Evolutionary conservation across 2,888 invertebrate species (phyloP).

Genomic region (Synanthedon tipuliformis): DNA sequence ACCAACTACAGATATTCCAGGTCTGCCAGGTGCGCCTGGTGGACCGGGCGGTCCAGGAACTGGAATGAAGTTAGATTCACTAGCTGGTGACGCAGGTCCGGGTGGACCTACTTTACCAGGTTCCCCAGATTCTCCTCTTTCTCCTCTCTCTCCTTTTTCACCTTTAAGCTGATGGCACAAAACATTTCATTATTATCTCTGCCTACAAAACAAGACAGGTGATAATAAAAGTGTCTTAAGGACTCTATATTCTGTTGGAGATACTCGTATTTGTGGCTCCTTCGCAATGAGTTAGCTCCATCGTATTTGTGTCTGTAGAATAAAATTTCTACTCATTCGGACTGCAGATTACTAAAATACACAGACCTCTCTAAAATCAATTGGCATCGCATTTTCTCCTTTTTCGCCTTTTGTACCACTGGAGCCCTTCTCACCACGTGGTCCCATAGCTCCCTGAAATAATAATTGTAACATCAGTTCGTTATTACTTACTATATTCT

Average conservation of each 20-base stretch:
- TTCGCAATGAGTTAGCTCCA: no score
- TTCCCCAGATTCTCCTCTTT: conserved; percentile 25
- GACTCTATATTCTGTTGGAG: no score
- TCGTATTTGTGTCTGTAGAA: no score
- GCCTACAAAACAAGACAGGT: no score
- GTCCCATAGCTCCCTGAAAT: conserved; percentile 53
- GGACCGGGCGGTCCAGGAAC: conserved; percentile 21
- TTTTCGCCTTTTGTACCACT: conserved; percentile 19
- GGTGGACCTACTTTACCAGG: conserved; percentile 22
- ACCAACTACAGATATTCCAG: conserved; percentile 36
- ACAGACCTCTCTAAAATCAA: conserved; percentile 29
- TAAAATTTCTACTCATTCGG: no score
- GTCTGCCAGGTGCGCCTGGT: conserved; percentile 32
- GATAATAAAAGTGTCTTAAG: neutral
- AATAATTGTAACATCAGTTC: neutral
- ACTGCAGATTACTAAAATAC: neutral
- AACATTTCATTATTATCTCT: neutral
- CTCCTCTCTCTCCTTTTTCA: conserved; percentile 39
- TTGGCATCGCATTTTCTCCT: conserved; percentile 36
- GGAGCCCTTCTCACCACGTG: conserved; percentile 37
- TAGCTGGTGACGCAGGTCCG: conserved; percentile 13
- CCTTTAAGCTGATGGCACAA: conserved; percentile 30
- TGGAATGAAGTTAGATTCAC: neutral
- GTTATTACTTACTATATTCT: no score
- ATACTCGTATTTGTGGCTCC: no score